phyloP scores from a whole-genome alignment of 2,888 invertebrate species.

The Chalcis sispes region DNA sequence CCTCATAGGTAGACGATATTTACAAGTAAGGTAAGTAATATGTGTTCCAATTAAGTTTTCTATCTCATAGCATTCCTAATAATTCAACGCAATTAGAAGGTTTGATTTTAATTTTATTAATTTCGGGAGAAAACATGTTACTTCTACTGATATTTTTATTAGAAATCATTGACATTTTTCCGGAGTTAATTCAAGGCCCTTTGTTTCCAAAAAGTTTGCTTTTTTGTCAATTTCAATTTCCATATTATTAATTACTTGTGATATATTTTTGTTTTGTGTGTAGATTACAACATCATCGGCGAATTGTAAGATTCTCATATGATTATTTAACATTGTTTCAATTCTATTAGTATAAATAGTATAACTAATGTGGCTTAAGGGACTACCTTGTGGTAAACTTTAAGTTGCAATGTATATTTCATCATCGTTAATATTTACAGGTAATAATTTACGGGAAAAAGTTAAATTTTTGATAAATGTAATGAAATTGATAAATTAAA shows the following conservation, averaged over 20 bases:
- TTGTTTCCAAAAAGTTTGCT: not conserved
- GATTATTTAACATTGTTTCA: not conserved
- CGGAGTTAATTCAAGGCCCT: conserved; percentile 35
- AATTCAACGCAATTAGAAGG: conserved; percentile 38
- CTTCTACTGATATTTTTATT: conserved; percentile 5
- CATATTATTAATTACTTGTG: not conserved
- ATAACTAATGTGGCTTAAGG: conserved; percentile 39
- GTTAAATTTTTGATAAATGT: not conserved
- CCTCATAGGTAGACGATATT: conserved; percentile 22
- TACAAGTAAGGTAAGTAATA: conserved; percentile 6
- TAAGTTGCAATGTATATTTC: not conserved
- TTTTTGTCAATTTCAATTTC: not conserved
- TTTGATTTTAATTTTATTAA: conserved; percentile 9
- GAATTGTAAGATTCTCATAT: conserved; percentile 43
- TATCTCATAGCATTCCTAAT: conserved; percentile 45
- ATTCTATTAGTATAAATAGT: conserved; percentile 45
- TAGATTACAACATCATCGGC: conserved; percentile 51
- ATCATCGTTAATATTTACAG: not conserved
- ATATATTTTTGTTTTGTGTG: not conserved
- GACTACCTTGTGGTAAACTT: conserved; percentile 50
- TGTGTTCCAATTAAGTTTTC: conserved; percentile 45
- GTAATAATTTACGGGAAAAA: not conserved
- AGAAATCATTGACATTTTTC: conserved; percentile 51
- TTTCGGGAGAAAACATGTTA: not conserved
- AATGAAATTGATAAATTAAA: not conserved